These are phyloP conservation scores for Sesamia nonagrioides DNA, from an alignment of 1,140 invertebrate genomes.

Conservation along the genomic window DNA sequence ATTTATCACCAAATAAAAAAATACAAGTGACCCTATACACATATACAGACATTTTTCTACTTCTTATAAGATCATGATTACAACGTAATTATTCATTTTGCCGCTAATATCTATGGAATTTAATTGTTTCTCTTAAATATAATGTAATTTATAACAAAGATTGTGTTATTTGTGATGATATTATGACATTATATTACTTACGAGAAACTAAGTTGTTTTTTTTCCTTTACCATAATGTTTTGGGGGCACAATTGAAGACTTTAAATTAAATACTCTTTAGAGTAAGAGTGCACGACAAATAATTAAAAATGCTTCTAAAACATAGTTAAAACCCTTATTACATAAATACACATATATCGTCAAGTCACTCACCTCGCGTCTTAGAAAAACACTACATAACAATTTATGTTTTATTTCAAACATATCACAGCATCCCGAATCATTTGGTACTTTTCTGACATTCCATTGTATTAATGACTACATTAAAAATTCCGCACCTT, in stretches of 20 bases:
- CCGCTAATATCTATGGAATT: not conserved
- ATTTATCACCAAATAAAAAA: conserved; percentile 12
- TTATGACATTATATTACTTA: conserved; percentile 15
- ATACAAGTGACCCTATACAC: conserved; percentile 27
- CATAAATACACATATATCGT: conserved; percentile 9
- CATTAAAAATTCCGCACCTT: not conserved
- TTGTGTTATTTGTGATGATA: conserved; percentile 19
- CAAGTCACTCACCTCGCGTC: conserved; percentile 34
- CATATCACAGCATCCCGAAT: conserved; percentile 65
- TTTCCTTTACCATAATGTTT: conserved; percentile 8
- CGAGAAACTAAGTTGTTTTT: conserved; percentile 19
- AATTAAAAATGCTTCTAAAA: conserved; percentile 34
- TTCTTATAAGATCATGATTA: conserved; percentile 25
- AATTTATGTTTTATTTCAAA: conserved; percentile 59
- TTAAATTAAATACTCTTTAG: not conserved
- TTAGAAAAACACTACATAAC: conserved; percentile 58
- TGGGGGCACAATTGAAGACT: not conserved
- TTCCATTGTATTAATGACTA: conserved; percentile 41
- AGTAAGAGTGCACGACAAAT: conserved; percentile 6
- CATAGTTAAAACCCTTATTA: conserved; percentile 36
- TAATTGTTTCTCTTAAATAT: conserved; percentile 14
- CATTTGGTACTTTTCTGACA: conserved; percentile 55
- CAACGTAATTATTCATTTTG: conserved; percentile 20
- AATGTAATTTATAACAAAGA: conserved; percentile 10
- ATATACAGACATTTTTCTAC: conserved; percentile 35